Conservation (phyloP, 2,888 invertebrate genomes). For the Oeneis ivallda region DNA sequence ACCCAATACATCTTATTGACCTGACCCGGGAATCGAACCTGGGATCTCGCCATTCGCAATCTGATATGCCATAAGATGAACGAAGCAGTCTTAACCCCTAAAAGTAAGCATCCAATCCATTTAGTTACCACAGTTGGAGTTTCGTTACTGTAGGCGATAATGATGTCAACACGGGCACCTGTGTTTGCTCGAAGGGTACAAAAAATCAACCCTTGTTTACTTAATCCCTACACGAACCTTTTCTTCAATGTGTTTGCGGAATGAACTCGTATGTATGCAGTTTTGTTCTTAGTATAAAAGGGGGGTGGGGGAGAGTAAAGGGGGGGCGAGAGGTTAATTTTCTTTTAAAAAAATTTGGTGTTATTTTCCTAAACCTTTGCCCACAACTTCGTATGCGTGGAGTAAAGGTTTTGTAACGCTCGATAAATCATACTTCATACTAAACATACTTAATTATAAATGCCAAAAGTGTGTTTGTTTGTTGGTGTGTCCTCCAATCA, state of each 20-base stretch:
- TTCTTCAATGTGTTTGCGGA: not conserved
- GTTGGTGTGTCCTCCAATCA: too few species aligned
- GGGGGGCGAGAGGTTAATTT: too few species aligned
- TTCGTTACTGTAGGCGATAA: conserved; percentile 28
- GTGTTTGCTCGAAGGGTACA: conserved; percentile 33
- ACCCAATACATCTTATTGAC: too few species aligned
- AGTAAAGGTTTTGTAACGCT: too few species aligned
- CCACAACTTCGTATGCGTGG: not conserved
- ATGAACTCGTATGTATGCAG: not conserved
- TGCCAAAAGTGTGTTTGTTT: too few species aligned
- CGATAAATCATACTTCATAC: too few species aligned
- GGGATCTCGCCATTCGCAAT: too few species aligned
- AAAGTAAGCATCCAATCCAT: conserved; percentile 19
- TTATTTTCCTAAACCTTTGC: not conserved
- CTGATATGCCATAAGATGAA: too few species aligned
- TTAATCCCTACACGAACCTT: conserved; percentile 32
- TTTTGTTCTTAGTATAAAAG: not conserved
- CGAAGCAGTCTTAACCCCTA: not conserved
- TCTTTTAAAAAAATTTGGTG: not conserved
- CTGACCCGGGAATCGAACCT: too few species aligned
- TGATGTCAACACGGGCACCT: conserved; percentile 28
- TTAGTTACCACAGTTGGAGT: conserved; percentile 1
- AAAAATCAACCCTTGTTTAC: conserved; percentile 45
- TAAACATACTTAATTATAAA: too few species aligned
- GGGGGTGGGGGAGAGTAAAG: too few species aligned